phyloP scores from a whole-genome alignment of 2,113 vertebrate species.

The Myotis yumanensis region DNA sequence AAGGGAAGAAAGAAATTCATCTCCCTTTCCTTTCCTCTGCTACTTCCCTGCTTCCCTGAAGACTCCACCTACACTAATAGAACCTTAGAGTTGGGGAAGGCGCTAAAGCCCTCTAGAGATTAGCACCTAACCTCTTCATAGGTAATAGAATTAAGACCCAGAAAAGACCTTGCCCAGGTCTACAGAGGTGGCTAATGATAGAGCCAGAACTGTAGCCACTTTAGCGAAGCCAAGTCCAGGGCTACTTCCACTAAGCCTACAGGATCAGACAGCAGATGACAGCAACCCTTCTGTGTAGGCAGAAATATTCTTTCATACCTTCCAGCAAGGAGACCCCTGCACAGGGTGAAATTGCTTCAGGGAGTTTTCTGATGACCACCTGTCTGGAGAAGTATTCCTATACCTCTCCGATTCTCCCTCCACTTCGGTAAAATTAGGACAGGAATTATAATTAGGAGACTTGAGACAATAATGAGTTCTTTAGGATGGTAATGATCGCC shows the following conservation, averaged over 20 bases:
- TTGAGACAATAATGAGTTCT: slow-evolving; percentile 61
- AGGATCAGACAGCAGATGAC: background rate
- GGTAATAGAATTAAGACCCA: background rate
- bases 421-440: slow-evolving; percentile 64
- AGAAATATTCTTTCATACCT: background rate
- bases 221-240: slow-evolving; percentile 1
- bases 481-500: slow-evolving; percentile 34
- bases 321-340: background rate
- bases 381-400: background rate
- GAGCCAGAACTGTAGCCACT: background rate
- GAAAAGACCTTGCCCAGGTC: background rate
- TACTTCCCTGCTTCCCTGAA: background rate
- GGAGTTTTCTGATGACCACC: background rate
- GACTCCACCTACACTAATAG: background rate
- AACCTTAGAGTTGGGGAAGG: background rate
- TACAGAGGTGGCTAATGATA: background rate
- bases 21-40: background rate
- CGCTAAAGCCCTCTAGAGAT: background rate
- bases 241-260: background rate
- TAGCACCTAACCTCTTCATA: background rate
- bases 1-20: slow-evolving; percentile 32
- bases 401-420: background rate
- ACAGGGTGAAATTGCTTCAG: background rate
- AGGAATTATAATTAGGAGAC: slow-evolving; percentile 64
- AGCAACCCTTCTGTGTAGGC: background rate